phyloP scores from a whole-genome alignment of 2,888 invertebrate species.

The Clanis bilineata region DNA sequence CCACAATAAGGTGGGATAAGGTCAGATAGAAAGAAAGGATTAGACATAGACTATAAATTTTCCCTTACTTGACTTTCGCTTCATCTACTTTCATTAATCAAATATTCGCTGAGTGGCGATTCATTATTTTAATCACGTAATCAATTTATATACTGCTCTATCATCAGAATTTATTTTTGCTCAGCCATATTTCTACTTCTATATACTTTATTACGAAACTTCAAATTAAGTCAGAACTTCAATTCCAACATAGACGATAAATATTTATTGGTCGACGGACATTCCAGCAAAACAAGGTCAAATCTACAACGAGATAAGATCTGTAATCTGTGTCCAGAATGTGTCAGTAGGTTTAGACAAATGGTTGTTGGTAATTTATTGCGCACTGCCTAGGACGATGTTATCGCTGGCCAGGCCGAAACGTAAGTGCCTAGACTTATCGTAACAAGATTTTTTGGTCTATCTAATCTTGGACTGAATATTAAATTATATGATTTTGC shows the following conservation, averaged over 20 bases:
- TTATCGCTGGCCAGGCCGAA: not conserved
- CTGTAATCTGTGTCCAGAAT: conserved; percentile 1
- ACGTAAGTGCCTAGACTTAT: not conserved
- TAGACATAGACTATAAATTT: no score
- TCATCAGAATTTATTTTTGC: not conserved
- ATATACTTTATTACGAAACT: not conserved
- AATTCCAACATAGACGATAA: not conserved
- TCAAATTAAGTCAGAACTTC: not conserved
- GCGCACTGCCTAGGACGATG: not conserved
- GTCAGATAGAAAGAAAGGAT: no score
- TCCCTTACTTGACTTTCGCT: no score
- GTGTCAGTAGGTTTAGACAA: conserved; percentile 7
- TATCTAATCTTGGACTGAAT: not conserved
- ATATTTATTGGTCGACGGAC: not conserved
- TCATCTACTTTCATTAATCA: no score
- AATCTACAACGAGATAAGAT: not conserved
- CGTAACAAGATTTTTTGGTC: not conserved
- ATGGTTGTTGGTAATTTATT: not conserved
- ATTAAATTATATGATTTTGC: not conserved
- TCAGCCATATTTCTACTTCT: not conserved
- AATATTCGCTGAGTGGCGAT: no score
- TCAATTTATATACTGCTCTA: not conserved
- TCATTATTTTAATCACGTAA: no score
- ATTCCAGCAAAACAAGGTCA: conserved; percentile 3
- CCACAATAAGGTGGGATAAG: no score